phyloP scores from a whole-genome alignment of 2,888 invertebrate genomes.

The Muschampia plurimacula region DNA sequence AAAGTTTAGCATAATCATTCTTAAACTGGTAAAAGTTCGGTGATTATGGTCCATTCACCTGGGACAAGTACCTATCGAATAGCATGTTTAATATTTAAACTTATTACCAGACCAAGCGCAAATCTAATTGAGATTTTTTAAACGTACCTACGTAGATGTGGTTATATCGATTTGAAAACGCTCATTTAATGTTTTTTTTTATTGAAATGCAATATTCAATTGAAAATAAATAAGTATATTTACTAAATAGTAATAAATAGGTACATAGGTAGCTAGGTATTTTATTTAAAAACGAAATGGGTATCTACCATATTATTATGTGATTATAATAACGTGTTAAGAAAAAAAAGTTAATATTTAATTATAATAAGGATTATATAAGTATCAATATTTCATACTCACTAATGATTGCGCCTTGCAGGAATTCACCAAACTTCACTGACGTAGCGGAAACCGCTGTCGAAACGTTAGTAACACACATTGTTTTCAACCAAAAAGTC shows the following conservation, averaged over 20 bases:
- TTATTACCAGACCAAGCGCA: slow-evolving; percentile 5
- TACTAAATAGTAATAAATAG: too few species aligned
- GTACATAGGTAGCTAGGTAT: neutral
- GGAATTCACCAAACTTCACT: slow-evolving; percentile 63
- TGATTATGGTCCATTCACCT: slow-evolving; percentile 25
- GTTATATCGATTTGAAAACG: too few species aligned
- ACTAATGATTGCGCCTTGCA: slow-evolving; percentile 68
- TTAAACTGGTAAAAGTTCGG: slow-evolving; percentile 12
- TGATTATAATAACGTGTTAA: neutral
- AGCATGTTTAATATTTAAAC: neutral
- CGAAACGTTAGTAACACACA: slow-evolving; percentile 65
- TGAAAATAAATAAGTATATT: too few species aligned
- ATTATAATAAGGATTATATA: slow-evolving; percentile 48
- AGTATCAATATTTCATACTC: slow-evolving; percentile 57
- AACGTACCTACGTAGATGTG: too few species aligned
- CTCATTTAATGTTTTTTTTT: too few species aligned
- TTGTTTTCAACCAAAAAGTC: slow-evolving; percentile 58
- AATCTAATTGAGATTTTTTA: neutral
- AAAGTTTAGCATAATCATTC: neutral
- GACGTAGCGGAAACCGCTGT: slow-evolving; percentile 58
- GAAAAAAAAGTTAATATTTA: neutral
- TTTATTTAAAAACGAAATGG: neutral
- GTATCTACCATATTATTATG: too few species aligned
- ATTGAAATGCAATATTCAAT: too few species aligned
- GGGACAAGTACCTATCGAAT: neutral